Evolutionary conservation across 1,140 invertebrate genomes (phyloP).

Genomic region (Pachypsylla venusta): DNA sequence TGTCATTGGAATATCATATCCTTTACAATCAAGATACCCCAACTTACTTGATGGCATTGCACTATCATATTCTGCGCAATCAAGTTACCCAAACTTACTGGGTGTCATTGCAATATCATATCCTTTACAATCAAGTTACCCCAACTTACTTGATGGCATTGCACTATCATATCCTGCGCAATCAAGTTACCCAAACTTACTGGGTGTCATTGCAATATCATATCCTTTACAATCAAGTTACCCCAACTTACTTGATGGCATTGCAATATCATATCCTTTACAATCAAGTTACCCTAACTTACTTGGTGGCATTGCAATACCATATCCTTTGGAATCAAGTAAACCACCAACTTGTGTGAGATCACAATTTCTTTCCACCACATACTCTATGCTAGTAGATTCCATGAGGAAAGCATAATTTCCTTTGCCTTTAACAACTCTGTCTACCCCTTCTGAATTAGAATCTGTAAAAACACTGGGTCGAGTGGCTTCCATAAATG

Average conservation of each 20-base stretch:
- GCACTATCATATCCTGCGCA: no score
- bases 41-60: no score
- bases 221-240: no score
- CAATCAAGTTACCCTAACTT: slow-evolving; percentile 70
- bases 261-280: slow-evolving; percentile 86
- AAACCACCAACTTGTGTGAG: slow-evolving; percentile 78
- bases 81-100: no score
- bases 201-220: no score
- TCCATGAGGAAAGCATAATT: slow-evolving; percentile 88
- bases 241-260: slow-evolving; percentile 73
- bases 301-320: slow-evolving; percentile 85
- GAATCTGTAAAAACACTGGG: slow-evolving; percentile 70
- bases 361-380: slow-evolving; percentile 78
- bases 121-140: slow-evolving; percentile 79
- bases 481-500: slow-evolving; percentile 74
- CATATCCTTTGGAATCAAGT: slow-evolving; percentile 83
- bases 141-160: no score
- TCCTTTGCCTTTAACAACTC: slow-evolving; percentile 68
- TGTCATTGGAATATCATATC: no score
- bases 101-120: slow-evolving; percentile 87
- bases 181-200: no score
- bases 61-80: no score
- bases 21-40: no score
- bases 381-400: slow-evolving; percentile 82
- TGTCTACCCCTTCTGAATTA: slow-evolving; percentile 71